phyloP scores from a whole-genome alignment of 2,888 invertebrate species.

The Galeruca laticollis region DNA sequence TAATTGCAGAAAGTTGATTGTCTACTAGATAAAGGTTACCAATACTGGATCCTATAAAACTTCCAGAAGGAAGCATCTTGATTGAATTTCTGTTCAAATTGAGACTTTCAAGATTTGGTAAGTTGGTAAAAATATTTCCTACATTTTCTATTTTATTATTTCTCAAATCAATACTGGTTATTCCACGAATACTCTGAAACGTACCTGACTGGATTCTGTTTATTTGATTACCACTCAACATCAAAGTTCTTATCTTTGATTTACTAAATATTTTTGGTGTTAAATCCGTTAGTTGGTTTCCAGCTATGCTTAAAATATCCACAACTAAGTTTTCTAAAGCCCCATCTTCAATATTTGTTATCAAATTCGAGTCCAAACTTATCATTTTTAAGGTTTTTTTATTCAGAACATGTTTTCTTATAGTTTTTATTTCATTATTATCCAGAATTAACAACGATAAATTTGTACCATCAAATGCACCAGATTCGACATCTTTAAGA shows the following conservation, averaged over 20 bases:
- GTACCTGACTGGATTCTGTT: slow-evolving; percentile 3
- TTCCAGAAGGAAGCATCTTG: slow-evolving; percentile 2
- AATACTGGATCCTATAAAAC: slow-evolving; percentile 6
- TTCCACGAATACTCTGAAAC: neutral
- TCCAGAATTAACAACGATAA: neutral
- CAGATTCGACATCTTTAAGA: neutral
- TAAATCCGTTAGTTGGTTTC: slow-evolving; percentile 12
- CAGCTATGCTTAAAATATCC: neutral
- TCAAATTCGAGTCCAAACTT: neutral
- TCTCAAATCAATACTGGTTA: neutral
- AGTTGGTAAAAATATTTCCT: neutral
- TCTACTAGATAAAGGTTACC: slow-evolving; percentile 1
- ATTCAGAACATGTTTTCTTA: slow-evolving; percentile 1
- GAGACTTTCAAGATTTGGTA: neutral
- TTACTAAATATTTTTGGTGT: slow-evolving; percentile 3
- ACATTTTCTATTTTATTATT: slow-evolving; percentile 12
- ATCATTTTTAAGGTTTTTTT: neutral
- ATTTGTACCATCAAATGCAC: slow-evolving; percentile 1
- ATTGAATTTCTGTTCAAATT: slow-evolving; percentile 13
- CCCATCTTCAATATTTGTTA: slow-evolving; percentile 12
- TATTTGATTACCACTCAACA: slow-evolving; percentile 11
- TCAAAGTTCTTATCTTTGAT: neutral
- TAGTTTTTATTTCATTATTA: neutral
- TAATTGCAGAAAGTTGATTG: slow-evolving; percentile 9
- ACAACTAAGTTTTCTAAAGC: slow-evolving; percentile 13